phyloP scores from a whole-genome alignment of 2,888 invertebrate genomes.

The Muscina levida region DNA sequence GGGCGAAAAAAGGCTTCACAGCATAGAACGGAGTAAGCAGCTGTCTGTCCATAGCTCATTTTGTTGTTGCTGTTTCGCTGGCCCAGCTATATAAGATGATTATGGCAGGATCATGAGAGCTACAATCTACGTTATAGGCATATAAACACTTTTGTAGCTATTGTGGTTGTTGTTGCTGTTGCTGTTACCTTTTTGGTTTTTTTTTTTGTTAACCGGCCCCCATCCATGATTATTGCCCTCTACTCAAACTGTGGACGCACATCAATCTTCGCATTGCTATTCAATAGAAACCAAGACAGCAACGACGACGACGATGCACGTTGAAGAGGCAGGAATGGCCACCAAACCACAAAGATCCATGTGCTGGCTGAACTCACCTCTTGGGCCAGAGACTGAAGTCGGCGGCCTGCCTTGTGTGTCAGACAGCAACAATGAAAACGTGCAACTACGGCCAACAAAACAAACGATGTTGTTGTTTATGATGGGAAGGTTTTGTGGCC shows the following conservation, averaged over 20 bases:
- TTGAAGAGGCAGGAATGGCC: not conserved
- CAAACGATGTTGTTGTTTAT: slow-evolving; percentile 44
- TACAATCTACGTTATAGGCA: not conserved
- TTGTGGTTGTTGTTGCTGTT: not conserved
- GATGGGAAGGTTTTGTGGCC: slow-evolving; percentile 56
- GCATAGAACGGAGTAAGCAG: slow-evolving; percentile 4
- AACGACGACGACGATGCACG: slow-evolving; percentile 49
- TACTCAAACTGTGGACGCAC: slow-evolving; percentile 63
- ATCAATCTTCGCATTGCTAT: slow-evolving; percentile 62
- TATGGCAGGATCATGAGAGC: slow-evolving; percentile 36
- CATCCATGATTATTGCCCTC: slow-evolving; percentile 62
- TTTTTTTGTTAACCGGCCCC: slow-evolving; percentile 2
- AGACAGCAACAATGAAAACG: slow-evolving; percentile 59
- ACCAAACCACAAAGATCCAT: not conserved
- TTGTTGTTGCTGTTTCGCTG: too few species aligned
- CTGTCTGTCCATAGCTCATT: not conserved
- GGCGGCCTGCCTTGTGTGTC: slow-evolving; percentile 1
- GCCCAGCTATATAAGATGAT: not conserved
- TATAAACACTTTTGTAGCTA: slow-evolving; percentile 26
- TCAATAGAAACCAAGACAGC: slow-evolving; percentile 59
- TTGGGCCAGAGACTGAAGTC: not conserved
- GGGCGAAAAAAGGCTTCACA: slow-evolving; percentile 13
- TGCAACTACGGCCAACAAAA: slow-evolving; percentile 35
- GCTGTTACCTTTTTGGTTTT: not conserved
- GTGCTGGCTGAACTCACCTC: too few species aligned